phyloP scores from a whole-genome alignment of 2,797 vertebrate species.

The Anguilla anguilla region DNA sequence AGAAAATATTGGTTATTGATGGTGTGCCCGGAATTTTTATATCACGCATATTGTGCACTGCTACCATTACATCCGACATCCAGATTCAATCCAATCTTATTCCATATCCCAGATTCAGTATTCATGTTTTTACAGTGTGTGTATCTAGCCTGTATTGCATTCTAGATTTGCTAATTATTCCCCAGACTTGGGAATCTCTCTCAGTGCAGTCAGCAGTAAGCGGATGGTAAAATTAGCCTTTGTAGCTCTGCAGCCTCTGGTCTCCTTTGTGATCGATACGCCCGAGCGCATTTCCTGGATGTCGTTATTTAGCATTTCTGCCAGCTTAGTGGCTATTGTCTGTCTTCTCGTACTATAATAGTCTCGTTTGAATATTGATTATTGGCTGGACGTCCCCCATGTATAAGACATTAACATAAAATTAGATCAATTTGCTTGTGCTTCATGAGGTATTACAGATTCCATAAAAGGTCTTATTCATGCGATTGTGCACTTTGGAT shows the following conservation, averaged over 20 bases:
- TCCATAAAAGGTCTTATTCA: not conserved
- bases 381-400: not conserved
- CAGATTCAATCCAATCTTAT: too few relatives aligned
- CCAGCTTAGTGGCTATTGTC: not conserved
- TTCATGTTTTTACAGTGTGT: too few relatives aligned
- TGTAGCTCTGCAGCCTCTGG: not conserved
- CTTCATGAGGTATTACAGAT: not conserved
- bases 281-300: not conserved
- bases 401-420: not conserved
- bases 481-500: too few relatives aligned
- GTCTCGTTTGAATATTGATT: not conserved
- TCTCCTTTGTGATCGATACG: conserved; percentile 19
- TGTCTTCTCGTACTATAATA: not conserved
- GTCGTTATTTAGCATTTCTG: not conserved
- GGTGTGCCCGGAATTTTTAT: too few relatives aligned
- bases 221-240: not conserved
- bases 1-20: too few relatives aligned
- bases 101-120: too few relatives aligned
- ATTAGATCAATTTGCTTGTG: not conserved
- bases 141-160: not conserved
- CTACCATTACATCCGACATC: too few relatives aligned
- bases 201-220: too few relatives aligned
- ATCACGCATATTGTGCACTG: too few relatives aligned
- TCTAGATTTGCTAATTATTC: not conserved
- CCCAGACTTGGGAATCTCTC: not conserved